Evolutionary conservation across 2,888 invertebrate species (phyloP).

Genomic region (Ectobius pallidus): DNA sequence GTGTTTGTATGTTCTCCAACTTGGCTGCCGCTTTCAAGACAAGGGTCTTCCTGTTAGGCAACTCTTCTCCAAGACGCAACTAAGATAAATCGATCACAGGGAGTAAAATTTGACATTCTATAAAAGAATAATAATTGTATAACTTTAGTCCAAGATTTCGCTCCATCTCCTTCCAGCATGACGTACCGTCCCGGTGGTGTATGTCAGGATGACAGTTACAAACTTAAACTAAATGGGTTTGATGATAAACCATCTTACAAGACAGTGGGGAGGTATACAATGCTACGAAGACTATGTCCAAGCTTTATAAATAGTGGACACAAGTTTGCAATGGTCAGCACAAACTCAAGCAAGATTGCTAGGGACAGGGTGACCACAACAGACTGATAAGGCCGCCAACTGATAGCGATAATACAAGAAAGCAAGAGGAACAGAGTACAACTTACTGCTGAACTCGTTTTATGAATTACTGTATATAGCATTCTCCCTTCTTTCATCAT

Average conservation of each 20-base stretch:
- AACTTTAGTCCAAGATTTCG: background rate
- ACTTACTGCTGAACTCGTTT: too few species aligned
- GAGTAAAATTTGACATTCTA: background rate
- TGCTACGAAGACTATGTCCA: too few species aligned
- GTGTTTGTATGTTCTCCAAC: background rate
- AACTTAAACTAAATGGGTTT: background rate
- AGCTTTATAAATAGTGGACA: background rate
- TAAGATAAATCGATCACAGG: slow-evolving; percentile 6
- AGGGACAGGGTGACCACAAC: background rate
- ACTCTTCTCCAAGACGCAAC: slow-evolving; percentile 4
- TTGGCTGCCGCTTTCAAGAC: background rate
- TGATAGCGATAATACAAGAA: too few species aligned
- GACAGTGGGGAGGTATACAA: background rate
- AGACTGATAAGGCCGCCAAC: too few species aligned
- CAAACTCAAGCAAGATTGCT: background rate
- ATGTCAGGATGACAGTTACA: background rate
- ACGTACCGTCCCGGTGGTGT: background rate
- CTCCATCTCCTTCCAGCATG: background rate
- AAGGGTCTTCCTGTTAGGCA: background rate
- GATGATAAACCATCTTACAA: slow-evolving; percentile 2
- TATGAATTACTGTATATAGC: too few species aligned
- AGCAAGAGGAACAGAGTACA: too few species aligned
- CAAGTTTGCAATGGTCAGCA: slow-evolving; percentile 5
- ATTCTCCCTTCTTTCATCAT: too few species aligned
- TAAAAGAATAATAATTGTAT: background rate